A percentile compares a stretch with the other conserved stretches of the same genome.
Evolutionary conservation across 2,888 invertebrate species (phyloP).

Genomic region (Dryomyza anilis): DNA sequence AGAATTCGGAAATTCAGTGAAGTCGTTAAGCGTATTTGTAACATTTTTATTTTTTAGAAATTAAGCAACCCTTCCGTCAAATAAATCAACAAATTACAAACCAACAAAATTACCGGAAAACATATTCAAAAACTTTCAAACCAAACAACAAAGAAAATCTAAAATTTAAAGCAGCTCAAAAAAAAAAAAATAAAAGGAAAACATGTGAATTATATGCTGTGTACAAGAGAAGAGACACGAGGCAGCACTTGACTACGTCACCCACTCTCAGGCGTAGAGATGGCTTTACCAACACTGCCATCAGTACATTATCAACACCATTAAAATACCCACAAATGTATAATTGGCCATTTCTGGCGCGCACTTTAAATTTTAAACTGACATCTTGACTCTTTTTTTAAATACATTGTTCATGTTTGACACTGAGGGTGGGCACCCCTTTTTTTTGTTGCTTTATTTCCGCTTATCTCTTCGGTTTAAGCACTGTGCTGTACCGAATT

Average conservation of each 20-base stretch:
- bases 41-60: conserved; percentile 30
- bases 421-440: not conserved
- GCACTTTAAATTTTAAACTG: no score
- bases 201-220: conserved; percentile 28
- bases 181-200: not conserved
- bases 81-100: conserved; percentile 54
- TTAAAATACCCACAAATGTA: not conserved
- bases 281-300: no score
- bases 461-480: not conserved
- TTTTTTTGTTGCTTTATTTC: not conserved
- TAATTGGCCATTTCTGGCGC: conserved; percentile 19
- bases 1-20: conserved; percentile 21
- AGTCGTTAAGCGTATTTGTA: conserved; percentile 23
- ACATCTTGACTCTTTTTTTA: conserved; percentile 28
- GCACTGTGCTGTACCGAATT: not conserved
- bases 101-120: conserved; percentile 26
- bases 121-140: conserved; percentile 22
- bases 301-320: conserved; percentile 45
- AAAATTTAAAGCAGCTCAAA: not conserved
- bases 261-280: conserved; percentile 36
- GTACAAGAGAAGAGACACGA: conserved; percentile 1
- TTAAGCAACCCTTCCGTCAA: conserved; percentile 56
- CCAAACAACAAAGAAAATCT: not conserved
- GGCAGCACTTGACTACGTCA: not conserved
- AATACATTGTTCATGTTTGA: conserved; percentile 14